A percentile compares a stretch with the other conserved stretches of the same genome.
phyloP scores from a whole-genome alignment of 2,113 vertebrate genomes.

The Salvator merianae region DNA sequence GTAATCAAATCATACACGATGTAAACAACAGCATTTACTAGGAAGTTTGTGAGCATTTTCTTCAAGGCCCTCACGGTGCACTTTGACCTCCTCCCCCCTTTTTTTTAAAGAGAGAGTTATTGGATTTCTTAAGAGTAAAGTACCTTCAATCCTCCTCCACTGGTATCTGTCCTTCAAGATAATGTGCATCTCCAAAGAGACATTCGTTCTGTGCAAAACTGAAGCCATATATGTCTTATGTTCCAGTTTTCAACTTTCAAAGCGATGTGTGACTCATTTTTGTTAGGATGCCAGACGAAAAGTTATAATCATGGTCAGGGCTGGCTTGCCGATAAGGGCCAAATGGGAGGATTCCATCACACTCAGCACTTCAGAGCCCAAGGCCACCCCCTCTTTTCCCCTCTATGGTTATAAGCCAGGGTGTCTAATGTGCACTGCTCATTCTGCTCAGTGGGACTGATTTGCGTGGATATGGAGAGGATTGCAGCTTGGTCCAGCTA shows the following conservation, averaged over 20 bases:
- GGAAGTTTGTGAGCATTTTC: background rate
- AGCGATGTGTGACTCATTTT: background rate
- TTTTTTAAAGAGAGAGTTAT: background rate
- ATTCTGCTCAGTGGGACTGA: too few species aligned
- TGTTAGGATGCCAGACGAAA: background rate
- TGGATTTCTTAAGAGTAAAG: background rate
- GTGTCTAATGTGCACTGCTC: too few species aligned
- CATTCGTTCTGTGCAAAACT: background rate
- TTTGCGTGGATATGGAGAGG: too few species aligned
- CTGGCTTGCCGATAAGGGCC: too few species aligned
- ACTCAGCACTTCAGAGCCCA: too few species aligned
- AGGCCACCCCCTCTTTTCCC: too few species aligned
- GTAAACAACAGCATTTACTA: background rate
- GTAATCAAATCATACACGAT: background rate
- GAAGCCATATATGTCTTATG: background rate
- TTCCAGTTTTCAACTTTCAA: background rate
- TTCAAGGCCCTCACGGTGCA: background rate
- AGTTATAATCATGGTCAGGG: background rate
- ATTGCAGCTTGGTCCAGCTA: too few species aligned
- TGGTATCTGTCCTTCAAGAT: background rate
- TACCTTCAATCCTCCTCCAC: background rate
- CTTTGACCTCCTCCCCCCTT: background rate
- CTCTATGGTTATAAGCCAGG: too few species aligned
- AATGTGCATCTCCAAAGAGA: background rate
- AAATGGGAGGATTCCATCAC: too few species aligned